Conservation (phyloP, 2,888 invertebrate species). For the Gandaritis pyraliata region DNA sequence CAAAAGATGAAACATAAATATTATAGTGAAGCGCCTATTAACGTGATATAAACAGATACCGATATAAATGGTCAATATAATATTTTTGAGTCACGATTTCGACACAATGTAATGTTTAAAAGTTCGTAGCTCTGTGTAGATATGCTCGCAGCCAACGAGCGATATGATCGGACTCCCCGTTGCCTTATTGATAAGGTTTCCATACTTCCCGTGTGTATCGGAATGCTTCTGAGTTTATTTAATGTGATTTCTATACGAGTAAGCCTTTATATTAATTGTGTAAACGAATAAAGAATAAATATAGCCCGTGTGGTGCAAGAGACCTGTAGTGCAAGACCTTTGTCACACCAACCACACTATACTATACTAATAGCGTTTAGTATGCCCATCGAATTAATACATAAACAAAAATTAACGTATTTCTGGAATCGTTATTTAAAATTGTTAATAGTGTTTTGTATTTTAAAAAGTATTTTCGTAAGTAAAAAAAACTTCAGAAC, state of each 20-base stretch:
- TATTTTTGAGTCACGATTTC: constrained; percentile 65
- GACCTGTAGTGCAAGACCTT: constrained; percentile 12
- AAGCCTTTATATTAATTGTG: constrained; percentile 49
- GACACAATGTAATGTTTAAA: constrained; percentile 65
- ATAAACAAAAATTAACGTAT: background rate
- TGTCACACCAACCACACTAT: too few relatives aligned
- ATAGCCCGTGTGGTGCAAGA: constrained; percentile 6
- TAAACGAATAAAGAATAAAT: constrained; percentile 32
- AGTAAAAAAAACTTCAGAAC: background rate
- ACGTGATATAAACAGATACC: constrained; percentile 50
- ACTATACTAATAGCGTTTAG: constrained; percentile 1
- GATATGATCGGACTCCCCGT: constrained; percentile 81
- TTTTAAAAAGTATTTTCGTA: too few relatives aligned
- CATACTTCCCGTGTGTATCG: constrained; percentile 79
- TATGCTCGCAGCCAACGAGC: constrained; percentile 65
- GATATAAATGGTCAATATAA: constrained; percentile 52
- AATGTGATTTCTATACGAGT: constrained; percentile 68
- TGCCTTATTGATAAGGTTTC: constrained; percentile 82
- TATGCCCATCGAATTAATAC: constrained; percentile 3
- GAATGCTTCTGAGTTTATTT: constrained; percentile 80
- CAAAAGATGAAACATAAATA: constrained; percentile 45
- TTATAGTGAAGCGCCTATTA: constrained; percentile 46
- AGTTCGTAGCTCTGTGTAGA: constrained; percentile 69
- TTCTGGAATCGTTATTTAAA: too few relatives aligned
- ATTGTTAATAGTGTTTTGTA: too few relatives aligned